Evolutionary conservation across 2,797 vertebrate genomes (phyloP).

Genomic region (Melanotaenia trifasciata): DNA sequence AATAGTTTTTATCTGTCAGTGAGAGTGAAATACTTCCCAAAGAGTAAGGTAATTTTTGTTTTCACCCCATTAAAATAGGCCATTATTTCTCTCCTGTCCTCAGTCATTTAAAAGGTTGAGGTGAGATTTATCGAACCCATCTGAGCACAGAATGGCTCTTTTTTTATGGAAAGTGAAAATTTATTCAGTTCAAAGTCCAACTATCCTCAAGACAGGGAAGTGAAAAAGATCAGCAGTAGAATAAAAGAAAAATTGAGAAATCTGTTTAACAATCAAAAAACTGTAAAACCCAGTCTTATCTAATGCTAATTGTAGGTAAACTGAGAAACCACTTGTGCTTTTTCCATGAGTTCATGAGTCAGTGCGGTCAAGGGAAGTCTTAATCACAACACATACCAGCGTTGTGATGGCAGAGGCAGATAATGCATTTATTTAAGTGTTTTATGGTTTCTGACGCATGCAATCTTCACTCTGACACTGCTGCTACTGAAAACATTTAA

Average conservation of each 20-base stretch:
- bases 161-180: constrained; percentile 6
- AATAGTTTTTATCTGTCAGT: constrained; percentile 18
- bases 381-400: constrained; percentile 45
- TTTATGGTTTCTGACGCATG: constrained; percentile 51
- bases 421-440: constrained; percentile 26
- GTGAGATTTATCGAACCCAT: constrained; percentile 1
- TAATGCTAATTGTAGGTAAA: neutral
- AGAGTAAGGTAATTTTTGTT: neutral
- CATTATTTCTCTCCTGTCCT: constrained; percentile 30
- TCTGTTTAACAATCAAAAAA: neutral
- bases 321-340: neutral
- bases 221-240: neutral
- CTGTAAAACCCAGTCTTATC: neutral
- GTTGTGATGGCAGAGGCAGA: constrained; percentile 44
- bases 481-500: constrained; percentile 21
- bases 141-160: constrained; percentile 9
- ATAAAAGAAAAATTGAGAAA: neutral
- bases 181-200: neutral
- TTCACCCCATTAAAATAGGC: neutral
- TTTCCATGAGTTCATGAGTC: neutral
- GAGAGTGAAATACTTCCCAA: neutral
- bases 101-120: constrained; percentile 15
- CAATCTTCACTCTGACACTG: constrained; percentile 25
- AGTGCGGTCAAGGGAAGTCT: constrained; percentile 26
- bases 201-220: neutral